Conservation (phyloP, 2,888 invertebrate genomes). For the Seladonia tumulorum region DNA sequence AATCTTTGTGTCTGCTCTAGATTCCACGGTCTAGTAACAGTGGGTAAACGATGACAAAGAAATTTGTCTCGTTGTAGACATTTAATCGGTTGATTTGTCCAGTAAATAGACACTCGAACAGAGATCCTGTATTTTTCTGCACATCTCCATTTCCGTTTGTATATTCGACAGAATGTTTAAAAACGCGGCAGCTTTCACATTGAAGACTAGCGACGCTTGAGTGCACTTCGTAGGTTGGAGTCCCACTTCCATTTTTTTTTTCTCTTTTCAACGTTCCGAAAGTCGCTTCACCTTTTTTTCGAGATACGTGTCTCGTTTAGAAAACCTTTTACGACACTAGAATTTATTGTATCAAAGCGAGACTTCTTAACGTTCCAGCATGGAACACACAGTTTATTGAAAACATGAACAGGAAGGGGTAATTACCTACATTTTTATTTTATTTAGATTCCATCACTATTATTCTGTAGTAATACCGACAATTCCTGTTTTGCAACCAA, state of each 20-base stretch:
- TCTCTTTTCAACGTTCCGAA: neutral
- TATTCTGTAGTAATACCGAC: neutral
- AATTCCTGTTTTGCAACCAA: neutral
- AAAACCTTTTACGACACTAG: neutral
- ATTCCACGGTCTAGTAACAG: neutral
- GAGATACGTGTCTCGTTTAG: neutral
- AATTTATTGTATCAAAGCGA: neutral
- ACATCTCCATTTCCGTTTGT: neutral
- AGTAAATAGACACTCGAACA: neutral
- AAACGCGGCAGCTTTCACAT: neutral
- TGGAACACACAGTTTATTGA: neutral
- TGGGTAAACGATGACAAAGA: neutral
- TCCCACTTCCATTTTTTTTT: slow-evolving; percentile 9
- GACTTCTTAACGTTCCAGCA: neutral
- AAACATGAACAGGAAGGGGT: neutral
- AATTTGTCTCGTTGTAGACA: neutral
- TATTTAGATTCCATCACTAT: neutral
- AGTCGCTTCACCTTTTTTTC: neutral
- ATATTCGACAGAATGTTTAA: neutral
- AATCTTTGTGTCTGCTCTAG: too few species aligned
- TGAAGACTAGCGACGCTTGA: slow-evolving; percentile 1
- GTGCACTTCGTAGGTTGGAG: slow-evolving; percentile 10
- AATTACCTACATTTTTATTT: neutral
- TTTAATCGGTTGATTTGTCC: neutral
- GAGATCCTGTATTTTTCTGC: neutral